Conservation (phyloP, 2,888 invertebrate genomes). For the Trypoxylon attenuatum region DNA sequence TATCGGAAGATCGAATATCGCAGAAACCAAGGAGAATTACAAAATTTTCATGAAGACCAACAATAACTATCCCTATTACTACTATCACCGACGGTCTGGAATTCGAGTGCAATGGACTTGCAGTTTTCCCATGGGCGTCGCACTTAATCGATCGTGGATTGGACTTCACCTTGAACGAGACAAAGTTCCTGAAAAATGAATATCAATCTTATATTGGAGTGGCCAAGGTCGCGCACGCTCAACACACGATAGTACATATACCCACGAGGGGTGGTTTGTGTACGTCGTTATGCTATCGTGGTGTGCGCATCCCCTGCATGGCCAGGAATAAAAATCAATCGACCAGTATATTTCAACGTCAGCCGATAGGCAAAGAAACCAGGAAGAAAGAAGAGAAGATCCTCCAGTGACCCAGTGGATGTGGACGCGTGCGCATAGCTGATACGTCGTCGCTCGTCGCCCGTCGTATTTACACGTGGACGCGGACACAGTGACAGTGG, state of each 20-base stretch:
- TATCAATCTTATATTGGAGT: neutral
- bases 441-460: slow-evolving; percentile 20
- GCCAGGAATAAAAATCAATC: slow-evolving; percentile 44
- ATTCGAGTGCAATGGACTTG: too few species aligned
- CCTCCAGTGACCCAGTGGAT: slow-evolving; percentile 57
- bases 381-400: slow-evolving; percentile 44
- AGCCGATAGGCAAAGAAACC: slow-evolving; percentile 49
- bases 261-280: too few species aligned
- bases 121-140: too few species aligned
- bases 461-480: slow-evolving; percentile 43
- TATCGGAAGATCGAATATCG: too few species aligned
- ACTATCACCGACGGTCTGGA: too few species aligned
- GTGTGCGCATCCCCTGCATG: slow-evolving; percentile 11
- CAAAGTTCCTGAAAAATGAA: neutral
- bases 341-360: slow-evolving; percentile 28
- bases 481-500: slow-evolving; percentile 41
- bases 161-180: too few species aligned
- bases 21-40: too few species aligned
- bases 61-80: too few species aligned
- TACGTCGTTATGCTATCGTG: neutral
- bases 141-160: too few species aligned
- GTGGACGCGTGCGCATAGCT: slow-evolving; percentile 49
- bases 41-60: too few species aligned
- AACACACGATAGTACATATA: too few species aligned
- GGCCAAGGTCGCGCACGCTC: neutral